Evolutionary conservation across 2,888 invertebrate species (phyloP).

Genomic region (Rhamphomyia laevipes): DNA sequence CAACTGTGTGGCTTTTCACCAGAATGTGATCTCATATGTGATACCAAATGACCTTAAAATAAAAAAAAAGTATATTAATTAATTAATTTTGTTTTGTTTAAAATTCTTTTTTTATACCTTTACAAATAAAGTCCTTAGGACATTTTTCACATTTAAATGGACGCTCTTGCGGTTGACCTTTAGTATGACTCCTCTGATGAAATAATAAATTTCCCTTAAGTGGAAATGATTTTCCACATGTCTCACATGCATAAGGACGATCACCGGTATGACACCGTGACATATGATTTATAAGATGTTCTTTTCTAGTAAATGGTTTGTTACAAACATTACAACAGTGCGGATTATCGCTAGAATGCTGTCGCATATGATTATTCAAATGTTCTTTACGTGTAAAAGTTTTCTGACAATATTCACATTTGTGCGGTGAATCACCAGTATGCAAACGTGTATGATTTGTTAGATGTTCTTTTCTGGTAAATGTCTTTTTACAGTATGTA

Average conservation of each 20-base stretch:
- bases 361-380: slow-evolving; percentile 72
- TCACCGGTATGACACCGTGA: slow-evolving; percentile 59
- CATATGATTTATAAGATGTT: slow-evolving; percentile 76
- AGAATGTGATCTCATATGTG: slow-evolving; percentile 70
- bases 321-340: slow-evolving; percentile 72
- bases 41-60: slow-evolving; percentile 53
- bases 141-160: slow-evolving; percentile 72
- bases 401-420: slow-evolving; percentile 75
- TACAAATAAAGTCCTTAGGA: slow-evolving; percentile 78
- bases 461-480: slow-evolving; percentile 75
- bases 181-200: slow-evolving; percentile 78
- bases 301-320: slow-evolving; percentile 75
- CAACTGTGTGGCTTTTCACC: slow-evolving; percentile 48
- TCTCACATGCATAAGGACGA: slow-evolving; percentile 70
- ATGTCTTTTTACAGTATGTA: slow-evolving; percentile 41
- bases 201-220: slow-evolving; percentile 73
- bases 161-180: slow-evolving; percentile 51
- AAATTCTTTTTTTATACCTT: slow-evolving; percentile 42
- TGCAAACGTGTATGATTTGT: slow-evolving; percentile 76
- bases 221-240: slow-evolving; percentile 79
- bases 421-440: slow-evolving; percentile 73
- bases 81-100: slow-evolving; percentile 3
- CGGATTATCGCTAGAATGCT: slow-evolving; percentile 80
- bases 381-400: slow-evolving; percentile 79
- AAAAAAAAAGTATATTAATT: slow-evolving; percentile 11